These are phyloP conservation scores for Tadarida brasiliensis DNA, from an alignment of 2,797 vertebrate genomes.

Conservation along the genomic window DNA sequence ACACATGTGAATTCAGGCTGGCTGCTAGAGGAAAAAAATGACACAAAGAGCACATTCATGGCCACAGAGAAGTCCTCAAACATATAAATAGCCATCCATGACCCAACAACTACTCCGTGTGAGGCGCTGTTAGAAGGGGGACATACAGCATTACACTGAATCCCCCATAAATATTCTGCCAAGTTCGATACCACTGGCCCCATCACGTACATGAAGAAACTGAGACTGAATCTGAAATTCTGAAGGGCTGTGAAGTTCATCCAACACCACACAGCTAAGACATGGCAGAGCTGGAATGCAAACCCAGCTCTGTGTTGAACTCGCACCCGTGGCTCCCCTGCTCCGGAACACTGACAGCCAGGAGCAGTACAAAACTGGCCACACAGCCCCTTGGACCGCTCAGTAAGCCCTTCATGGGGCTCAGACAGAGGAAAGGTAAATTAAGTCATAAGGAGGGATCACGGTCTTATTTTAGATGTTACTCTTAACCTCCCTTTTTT, in stretches of 20 bases:
- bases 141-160: neutral
- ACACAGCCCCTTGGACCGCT: neutral
- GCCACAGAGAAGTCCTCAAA: slow-evolving; percentile 32
- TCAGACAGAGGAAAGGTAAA: neutral
- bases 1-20: slow-evolving; percentile 71
- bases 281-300: neutral
- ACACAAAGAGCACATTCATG: slow-evolving; percentile 77
- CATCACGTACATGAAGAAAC: neutral
- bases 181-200: neutral
- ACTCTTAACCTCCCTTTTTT: neutral
- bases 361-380: neutral
- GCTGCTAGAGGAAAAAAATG: neutral
- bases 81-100: slow-evolving; percentile 44
- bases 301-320: neutral
- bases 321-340: neutral
- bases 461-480: neutral
- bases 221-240: neutral
- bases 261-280: neutral
- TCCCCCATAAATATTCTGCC: neutral
- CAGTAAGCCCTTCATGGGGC: neutral
- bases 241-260: neutral
- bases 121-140: neutral
- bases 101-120: neutral
- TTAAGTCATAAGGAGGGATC: neutral
- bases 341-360: accelerated